Evolutionary conservation across 1,140 invertebrate genomes (phyloP), one percentile per base, ranked within the genome.

Genomic region (Hylyphantes graminicola): DNA sequence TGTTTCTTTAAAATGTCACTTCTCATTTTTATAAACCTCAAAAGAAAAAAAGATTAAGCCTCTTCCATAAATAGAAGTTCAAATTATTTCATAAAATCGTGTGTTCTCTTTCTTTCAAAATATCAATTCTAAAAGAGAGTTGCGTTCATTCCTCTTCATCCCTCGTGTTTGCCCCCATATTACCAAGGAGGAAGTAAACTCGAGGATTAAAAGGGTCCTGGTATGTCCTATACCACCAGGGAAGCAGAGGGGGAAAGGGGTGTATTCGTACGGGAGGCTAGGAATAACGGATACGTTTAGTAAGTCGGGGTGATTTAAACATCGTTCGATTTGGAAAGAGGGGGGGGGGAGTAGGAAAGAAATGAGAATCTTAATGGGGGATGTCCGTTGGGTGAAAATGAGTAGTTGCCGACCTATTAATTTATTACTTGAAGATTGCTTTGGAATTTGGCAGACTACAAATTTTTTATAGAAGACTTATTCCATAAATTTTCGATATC

Each of bases 211-310:
- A n/a, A n/a, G 57, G 57, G 57, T 12, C 12, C 12, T 12, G 57
- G 57, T 12, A n/a, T 12, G 57, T 12, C 12, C 12, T 12, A n/a
- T 12, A n/a, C 2, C 12, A 7, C 12, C 12, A 21, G 61, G 12
- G 61, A 21, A 9, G 2, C 7, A 5, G n/a, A n/a, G 61, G 12
- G 68, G 50, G 5, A 48, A 10, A 15, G 11, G 35, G 79, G 79
- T 53, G 70, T 13, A 59, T 65, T 63, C 65, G 70, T 83, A 74
- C 65, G 70, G 70, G n/a, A 83, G 15, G 57, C 68, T 54, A 61
- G 63, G 80, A 83, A 83, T 83, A 83, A 83, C 80, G 72, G 80
- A 83, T 83, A 83, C 80, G 80, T 83, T 83, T 83, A 83, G 80
- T 83, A 83, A 83, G 80, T 83, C 80, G 65, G 68, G 80, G 72